Evolutionary conservation across 2,888 invertebrate genomes (phyloP), one percentile per base, ranked within the genome.

Genomic region (Lithophane leautieri): DNA sequence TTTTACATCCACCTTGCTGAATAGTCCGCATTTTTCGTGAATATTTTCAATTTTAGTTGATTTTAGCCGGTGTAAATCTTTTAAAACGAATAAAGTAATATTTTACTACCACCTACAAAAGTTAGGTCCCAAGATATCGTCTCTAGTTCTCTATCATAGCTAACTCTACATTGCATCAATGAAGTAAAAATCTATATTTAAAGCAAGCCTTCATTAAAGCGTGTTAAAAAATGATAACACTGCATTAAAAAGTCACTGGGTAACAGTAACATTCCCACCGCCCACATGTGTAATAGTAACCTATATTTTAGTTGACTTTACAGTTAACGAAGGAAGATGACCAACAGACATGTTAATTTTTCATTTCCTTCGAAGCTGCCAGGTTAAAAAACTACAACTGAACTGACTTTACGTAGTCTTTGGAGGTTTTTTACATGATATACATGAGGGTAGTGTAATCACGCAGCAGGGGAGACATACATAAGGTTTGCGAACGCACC

Each of bases 401-500:
- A 50, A 40, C 58, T 85, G 65, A 58, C 42, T 8, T 68, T 61
- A 14, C n/a, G n/a, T 65, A 70, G 70, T 87, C 76, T 75, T 69
- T 66, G 79, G 22, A 73, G 66, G 76, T 76, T 14, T 82, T 74
- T 70, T 76, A 76, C 60, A 83, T 71, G 71, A 72, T 73, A 71
- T 71, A 52, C 63, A 75, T 42, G 52, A 74, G 75, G 77, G 79
- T 78, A 74, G 78, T 83, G 58, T 52, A 69, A 65, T 69, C 78
- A 81, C 67, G 60, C 58, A 68, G 78, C 74, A 79, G 78, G 86
- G 88, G 86, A 84, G 69, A 28, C 63, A 56, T 56, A 88, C 78
- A 86, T 88, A 84, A 79, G 79, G 74, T 73, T 66, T 69, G 76
- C 65, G 75, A 84, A 73, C 83, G 78, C 83, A 82, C 89, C 88